A percentile compares a stretch with the other conserved stretches of the same genome.
Evolutionary conservation across 2,888 invertebrate genomes (phyloP).

Genomic region (Andrena chrysosceles): DNA sequence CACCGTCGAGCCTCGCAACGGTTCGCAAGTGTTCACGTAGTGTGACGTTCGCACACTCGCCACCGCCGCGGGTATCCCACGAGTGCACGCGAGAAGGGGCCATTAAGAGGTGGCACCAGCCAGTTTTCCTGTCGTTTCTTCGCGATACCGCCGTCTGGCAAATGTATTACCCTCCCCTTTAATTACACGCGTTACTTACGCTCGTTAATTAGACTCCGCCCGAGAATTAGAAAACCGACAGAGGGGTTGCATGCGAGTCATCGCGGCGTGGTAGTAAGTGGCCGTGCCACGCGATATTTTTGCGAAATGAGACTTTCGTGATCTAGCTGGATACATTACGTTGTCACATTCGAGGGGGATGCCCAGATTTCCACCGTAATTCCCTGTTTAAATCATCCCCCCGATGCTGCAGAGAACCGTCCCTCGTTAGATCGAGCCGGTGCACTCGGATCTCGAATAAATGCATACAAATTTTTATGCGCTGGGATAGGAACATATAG

Average conservation of each 20-base stretch:
- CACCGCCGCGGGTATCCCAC: conserved; percentile 67
- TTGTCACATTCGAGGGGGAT: background rate
- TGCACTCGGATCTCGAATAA: conserved; percentile 29
- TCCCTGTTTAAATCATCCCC: conserved; percentile 4
- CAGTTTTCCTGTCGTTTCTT: conserved; percentile 71
- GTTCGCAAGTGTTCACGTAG: conserved; percentile 70
- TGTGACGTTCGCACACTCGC: conserved; percentile 80
- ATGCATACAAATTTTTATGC: conserved; percentile 41
- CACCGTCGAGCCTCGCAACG: background rate
- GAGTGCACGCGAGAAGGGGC: conserved; percentile 62
- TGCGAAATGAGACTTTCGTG: conserved; percentile 34
- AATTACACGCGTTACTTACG: conserved; percentile 77
- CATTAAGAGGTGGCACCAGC: conserved; percentile 68
- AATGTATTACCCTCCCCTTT: conserved; percentile 68
- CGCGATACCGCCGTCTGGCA: conserved; percentile 64
- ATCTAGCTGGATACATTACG: conserved; percentile 20
- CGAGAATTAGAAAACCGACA: conserved; percentile 62
- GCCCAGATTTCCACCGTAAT: background rate
- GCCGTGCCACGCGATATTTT: conserved; percentile 31
- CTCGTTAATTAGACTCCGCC: conserved; percentile 71
- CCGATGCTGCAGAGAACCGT: background rate
- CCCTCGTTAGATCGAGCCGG: conserved; percentile 17
- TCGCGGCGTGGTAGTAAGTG: conserved; percentile 40
- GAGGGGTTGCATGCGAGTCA: conserved; percentile 53
- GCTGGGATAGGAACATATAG: background rate